These are phyloP conservation scores for Siderastrea siderea DNA, from an alignment of 92 coral and sea anemone genomes.

Conservation along the genomic window DNA sequence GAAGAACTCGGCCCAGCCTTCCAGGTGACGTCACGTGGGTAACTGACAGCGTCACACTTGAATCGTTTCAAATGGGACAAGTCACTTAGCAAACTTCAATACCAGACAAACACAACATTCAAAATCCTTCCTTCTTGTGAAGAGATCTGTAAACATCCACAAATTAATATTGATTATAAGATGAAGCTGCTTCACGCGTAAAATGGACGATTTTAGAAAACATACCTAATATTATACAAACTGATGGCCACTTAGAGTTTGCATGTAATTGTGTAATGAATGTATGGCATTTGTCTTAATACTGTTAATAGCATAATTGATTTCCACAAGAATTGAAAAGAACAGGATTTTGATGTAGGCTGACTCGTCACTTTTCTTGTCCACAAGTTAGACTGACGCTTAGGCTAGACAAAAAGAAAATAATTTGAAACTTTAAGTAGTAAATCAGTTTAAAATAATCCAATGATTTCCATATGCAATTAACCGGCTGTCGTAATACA, in stretches of 20 bases:
- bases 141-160: constrained; percentile 23
- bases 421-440: not conserved
- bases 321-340: not conserved
- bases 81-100: constrained; percentile 21
- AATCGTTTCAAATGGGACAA: constrained; percentile 23
- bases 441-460: not conserved
- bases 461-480: not conserved
- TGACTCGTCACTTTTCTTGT: not conserved
- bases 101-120: not conserved
- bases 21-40: constrained; percentile 80
- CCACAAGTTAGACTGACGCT: not conserved
- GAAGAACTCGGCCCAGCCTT: constrained; percentile 84
- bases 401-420: not conserved
- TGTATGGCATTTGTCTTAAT: constrained; percentile 26
- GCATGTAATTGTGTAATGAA: constrained; percentile 13
- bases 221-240: not conserved
- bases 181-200: too few relatives aligned
- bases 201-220: not conserved
- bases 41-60: constrained; percentile 60
- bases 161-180: not conserved
- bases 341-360: not conserved
- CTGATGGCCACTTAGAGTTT: not conserved
- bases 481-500: not conserved
- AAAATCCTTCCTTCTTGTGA: constrained; percentile 10
- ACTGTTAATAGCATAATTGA: constrained; percentile 11